Evolutionary conservation across 2,113 vertebrate species (phyloP).

Genomic region (Sebastes schlegelii): DNA sequence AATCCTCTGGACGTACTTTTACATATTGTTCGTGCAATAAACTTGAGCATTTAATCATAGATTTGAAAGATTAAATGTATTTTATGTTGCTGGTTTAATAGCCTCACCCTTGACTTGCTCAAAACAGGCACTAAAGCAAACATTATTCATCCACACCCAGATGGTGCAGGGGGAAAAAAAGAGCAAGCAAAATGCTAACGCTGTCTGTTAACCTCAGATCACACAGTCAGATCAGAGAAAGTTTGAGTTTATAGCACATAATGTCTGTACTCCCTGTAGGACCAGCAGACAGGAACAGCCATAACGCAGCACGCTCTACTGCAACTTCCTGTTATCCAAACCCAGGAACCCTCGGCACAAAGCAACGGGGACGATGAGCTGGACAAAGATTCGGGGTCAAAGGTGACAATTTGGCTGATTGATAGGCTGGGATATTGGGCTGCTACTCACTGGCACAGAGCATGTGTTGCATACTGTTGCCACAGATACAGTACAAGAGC

Average conservation of each 20-base stretch:
- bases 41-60: conserved; percentile 31
- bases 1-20: conserved; percentile 56
- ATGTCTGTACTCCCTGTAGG: conserved; percentile 36
- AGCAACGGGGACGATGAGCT: conserved; percentile 67
- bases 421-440: neutral
- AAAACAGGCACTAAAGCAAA: conserved; percentile 29
- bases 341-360: conserved; percentile 38
- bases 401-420: conserved; percentile 61
- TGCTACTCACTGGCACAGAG: too few relatives aligned
- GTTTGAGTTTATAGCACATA: neutral
- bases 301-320: conserved; percentile 2
- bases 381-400: conserved; percentile 77
- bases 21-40: conserved; percentile 52
- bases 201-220: neutral
- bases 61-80: conserved; percentile 37
- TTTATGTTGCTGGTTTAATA: neutral
- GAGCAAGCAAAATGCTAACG: neutral
- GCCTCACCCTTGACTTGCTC: neutral
- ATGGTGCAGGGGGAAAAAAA: conserved; percentile 3
- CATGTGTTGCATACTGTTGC: too few relatives aligned
- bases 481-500: neutral
- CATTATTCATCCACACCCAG: conserved; percentile 36
- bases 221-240: neutral
- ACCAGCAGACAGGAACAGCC: conserved; percentile 18
- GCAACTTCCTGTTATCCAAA: conserved; percentile 22